Conservation (phyloP, 2,888 invertebrate species). For the Ephialtes manifestator region DNA sequence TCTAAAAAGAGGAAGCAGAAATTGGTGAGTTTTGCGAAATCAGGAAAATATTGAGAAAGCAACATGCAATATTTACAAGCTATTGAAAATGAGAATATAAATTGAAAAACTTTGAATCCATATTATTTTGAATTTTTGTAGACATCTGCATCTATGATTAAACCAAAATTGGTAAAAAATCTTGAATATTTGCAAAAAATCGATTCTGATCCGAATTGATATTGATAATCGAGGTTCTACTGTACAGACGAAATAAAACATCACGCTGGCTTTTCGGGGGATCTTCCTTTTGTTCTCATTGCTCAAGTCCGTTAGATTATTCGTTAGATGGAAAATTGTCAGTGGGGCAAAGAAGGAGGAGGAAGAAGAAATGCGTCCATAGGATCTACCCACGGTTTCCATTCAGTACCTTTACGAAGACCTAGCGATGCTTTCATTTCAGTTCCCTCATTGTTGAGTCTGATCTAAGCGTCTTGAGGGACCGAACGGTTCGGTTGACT, state of each 20-base stretch:
- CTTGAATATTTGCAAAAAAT: too few species aligned
- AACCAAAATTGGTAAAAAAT: too few species aligned
- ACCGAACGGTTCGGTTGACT: neutral
- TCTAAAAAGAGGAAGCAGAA: too few species aligned
- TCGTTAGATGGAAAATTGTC: conserved; percentile 56
- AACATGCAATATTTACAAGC: too few species aligned
- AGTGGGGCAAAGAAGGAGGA: conserved; percentile 72
- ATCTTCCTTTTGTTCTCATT: conserved; percentile 27
- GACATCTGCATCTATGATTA: too few species aligned
- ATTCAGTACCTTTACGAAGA: conserved; percentile 74
- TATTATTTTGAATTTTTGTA: too few species aligned
- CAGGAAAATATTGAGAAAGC: too few species aligned
- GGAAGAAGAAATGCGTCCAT: conserved; percentile 79
- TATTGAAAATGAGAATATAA: too few species aligned
- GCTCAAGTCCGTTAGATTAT: conserved; percentile 25
- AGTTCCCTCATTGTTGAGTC: conserved; percentile 29
- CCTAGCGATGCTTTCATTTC: conserved; percentile 68
- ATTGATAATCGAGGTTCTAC: too few species aligned
- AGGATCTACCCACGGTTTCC: conserved; percentile 74
- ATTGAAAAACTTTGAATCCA: too few species aligned
- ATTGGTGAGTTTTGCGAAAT: too few species aligned
- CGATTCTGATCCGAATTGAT: too few species aligned
- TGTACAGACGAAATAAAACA: neutral
- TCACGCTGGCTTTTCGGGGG: neutral
- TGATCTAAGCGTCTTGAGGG: conserved; percentile 16